Evolutionary conservation across 2,113 vertebrate species (phyloP), one percentile per base, ranked within the genome.

Genomic region (Scartelaos histophorus): DNA sequence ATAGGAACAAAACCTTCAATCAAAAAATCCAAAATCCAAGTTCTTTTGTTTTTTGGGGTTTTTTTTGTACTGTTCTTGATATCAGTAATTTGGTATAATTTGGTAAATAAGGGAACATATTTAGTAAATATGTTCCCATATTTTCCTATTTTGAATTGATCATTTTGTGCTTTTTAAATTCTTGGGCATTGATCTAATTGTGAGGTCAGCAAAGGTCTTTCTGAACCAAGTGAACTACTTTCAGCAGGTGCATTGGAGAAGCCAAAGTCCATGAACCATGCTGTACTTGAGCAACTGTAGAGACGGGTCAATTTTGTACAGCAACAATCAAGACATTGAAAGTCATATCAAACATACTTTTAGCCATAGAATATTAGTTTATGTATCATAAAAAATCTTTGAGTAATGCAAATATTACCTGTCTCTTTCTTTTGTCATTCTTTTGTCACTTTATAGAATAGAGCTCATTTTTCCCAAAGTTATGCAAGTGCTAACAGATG

Each of bases 141-240:
- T 84, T 73, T 74, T 68, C 13, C 24, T 29, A 4, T 68, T 58
- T 75, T 89, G 71, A 89, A 75, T 73, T 84, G 90, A 91, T 92
- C 91, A 76, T 85, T 87, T 83, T 89, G 78, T 84, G 38, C 74
- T 46, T 45, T 43, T 43, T 43, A 43, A 38, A 43, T 10, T 43
- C 10, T 5, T 47, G 74, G 68, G 54, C 70, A 43, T 53, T 43
- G 78, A 61, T 79, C 64, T 38, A 85, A 89, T 91, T 90, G 83
- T 74, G 76, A 56, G 73, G 29, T 73, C 79, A 35, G 60, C 7
- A 19, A 35, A 62, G 6, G 60, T 29, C 22, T 24, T 25, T 25
- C 25, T 60, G 57, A 24, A 57, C 54, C 1, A 11, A 2, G 54
- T 60, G 24, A 29, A 61, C 25, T 34, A 29, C 58, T 19, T 61